These are phyloP conservation scores for Erethizon dorsatum DNA, from an alignment of 2,797 vertebrate species.

Conservation along the genomic window DNA sequence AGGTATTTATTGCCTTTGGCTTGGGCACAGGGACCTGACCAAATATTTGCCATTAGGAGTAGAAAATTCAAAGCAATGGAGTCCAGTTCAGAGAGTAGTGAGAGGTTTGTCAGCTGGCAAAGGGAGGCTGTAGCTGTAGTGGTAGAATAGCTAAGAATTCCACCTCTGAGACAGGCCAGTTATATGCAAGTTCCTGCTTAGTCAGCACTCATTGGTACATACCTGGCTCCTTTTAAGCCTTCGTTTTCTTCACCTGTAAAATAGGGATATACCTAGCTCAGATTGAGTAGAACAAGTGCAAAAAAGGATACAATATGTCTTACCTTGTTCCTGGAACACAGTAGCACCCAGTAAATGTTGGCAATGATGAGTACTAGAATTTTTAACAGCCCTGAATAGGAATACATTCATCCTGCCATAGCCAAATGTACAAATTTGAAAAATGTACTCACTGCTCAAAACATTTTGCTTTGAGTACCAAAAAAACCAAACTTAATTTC, in stretches of 20 bases:
- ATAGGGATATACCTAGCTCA: neutral
- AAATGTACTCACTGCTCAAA: conserved; percentile 4
- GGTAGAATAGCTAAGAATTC: neutral
- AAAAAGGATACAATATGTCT: neutral
- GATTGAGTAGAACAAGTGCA: neutral
- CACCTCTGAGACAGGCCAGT: neutral
- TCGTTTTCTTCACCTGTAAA: conserved; percentile 59
- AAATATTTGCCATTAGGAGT: neutral
- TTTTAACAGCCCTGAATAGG: neutral
- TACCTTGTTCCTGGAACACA: conserved; percentile 76
- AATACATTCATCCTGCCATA: neutral
- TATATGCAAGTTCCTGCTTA: neutral
- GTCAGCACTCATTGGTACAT: neutral
- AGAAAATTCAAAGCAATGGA: neutral
- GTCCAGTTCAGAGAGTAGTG: neutral
- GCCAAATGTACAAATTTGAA: conserved; percentile 30
- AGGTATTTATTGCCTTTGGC: neutral
- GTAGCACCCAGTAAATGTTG: conserved; percentile 80
- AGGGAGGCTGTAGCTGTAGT: neutral
- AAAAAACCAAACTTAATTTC: neutral
- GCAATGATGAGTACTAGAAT: conserved; percentile 51
- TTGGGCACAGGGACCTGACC: neutral
- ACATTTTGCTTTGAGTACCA: conserved; percentile 1
- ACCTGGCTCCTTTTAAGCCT: neutral
- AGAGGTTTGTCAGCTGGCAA: neutral